Evolutionary conservation across 2,797 vertebrate genomes (phyloP).

Genomic region (Sebastes jordani): DNA sequence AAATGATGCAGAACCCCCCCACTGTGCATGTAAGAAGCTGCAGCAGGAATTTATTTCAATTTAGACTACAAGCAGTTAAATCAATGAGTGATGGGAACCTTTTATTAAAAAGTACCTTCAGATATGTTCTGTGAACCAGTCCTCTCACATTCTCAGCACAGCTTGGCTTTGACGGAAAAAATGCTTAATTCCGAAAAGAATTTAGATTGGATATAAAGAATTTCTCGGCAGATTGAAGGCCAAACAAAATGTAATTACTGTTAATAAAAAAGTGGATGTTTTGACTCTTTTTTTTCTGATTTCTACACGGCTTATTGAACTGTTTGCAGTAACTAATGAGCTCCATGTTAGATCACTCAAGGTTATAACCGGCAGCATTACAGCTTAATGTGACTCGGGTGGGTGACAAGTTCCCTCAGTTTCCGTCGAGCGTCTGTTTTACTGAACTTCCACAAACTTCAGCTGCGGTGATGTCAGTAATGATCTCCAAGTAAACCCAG

Average conservation of each 20-base stretch:
- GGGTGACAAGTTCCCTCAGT: constrained; percentile 50
- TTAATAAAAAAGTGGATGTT: constrained; percentile 36
- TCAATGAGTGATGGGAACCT: constrained; percentile 21
- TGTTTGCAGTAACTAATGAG: constrained; percentile 65
- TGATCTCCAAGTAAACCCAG: constrained; percentile 71
- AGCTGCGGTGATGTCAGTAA: constrained; percentile 68
- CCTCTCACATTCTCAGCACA: constrained; percentile 17
- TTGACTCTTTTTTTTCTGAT: constrained; percentile 8
- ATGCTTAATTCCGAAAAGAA: constrained; percentile 35
- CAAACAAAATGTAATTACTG: constrained; percentile 57
- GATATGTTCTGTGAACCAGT: constrained; percentile 6
- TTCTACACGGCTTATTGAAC: constrained; percentile 41
- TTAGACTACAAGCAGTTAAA: constrained; percentile 15
- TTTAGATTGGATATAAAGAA: constrained; percentile 8
- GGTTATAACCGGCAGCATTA: constrained; percentile 52
- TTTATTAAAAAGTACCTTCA: constrained; percentile 32
- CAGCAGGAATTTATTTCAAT: constrained; percentile 15
- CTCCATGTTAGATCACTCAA: constrained; percentile 58
- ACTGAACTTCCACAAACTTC: constrained; percentile 71
- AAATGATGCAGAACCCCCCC: background rate
- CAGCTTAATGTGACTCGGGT: constrained; percentile 41
- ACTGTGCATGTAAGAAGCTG: background rate
- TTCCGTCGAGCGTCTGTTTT: constrained; percentile 41
- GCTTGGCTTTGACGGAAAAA: constrained; percentile 18
- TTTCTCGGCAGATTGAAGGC: constrained; percentile 50